A percentile compares a stretch with the other conserved stretches of the same genome.
phyloP scores from a whole-genome alignment of 2,113 vertebrate species.

The Tragelaphus scriptus region DNA sequence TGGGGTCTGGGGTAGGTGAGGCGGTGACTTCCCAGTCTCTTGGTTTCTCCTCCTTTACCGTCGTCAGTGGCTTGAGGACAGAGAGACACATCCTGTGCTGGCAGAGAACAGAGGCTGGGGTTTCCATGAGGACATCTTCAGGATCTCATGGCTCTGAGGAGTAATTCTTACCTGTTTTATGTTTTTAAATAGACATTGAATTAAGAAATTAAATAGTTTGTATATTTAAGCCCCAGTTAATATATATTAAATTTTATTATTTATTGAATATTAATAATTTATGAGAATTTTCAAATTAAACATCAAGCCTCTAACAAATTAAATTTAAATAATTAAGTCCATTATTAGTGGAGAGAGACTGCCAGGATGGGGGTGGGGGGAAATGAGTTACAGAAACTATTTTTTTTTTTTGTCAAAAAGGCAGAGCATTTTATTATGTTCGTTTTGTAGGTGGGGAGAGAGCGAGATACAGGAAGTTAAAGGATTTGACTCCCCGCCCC shows the following conservation, averaged over 20 bases:
- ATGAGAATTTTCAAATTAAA: constrained; percentile 51
- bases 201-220: constrained; percentile 48
- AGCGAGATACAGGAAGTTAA: fast-evolving
- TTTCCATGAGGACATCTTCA: fast-evolving
- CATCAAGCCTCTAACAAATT: constrained; percentile 51
- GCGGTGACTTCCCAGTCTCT: fast-evolving
- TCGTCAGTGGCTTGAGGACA: fast-evolving
- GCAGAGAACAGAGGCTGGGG: fast-evolving
- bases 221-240: constrained; percentile 42
- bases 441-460: no score
- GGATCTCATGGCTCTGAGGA: no score
- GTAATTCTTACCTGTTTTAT: neutral
- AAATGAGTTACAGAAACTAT: neutral
- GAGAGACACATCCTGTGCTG: fast-evolving
- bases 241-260: constrained; percentile 55
- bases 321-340: constrained; percentile 64
- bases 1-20: neutral
- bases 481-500: neutral
- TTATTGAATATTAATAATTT: constrained; percentile 60
- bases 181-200: constrained; percentile 1
- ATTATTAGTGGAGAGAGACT: constrained; percentile 30
- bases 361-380: neutral
- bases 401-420: neutral
- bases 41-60: fast-evolving
- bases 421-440: no score